A percentile compares a stretch with the other conserved stretches of the same genome.
phyloP scores from a whole-genome alignment of 2,888 invertebrate species.

The Prostheceraeus crozeri region DNA sequence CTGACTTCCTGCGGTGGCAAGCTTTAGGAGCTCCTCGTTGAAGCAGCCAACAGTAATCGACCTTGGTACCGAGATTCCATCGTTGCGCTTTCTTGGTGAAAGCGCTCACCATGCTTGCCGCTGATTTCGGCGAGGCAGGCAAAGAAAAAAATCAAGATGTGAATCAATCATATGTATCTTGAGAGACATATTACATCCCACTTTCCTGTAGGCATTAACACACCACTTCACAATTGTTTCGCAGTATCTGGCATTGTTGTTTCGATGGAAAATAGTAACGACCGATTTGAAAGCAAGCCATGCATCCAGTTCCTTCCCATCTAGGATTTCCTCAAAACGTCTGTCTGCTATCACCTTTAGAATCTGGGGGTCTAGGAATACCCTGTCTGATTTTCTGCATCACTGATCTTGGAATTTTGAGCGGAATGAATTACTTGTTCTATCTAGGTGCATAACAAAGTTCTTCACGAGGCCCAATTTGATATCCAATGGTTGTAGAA shows the following conservation, averaged over 20 bases:
- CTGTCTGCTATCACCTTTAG: background rate
- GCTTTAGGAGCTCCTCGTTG: conserved; percentile 8
- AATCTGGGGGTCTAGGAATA: conserved; percentile 3
- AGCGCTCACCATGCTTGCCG: background rate
- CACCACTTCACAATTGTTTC: background rate
- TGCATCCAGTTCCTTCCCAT: conserved; percentile 6
- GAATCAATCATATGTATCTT: conserved; percentile 23
- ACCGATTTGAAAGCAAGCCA: conserved; percentile 9
- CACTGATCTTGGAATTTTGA: background rate
- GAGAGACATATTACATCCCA: conserved; percentile 3
- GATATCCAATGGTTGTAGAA: conserved; percentile 6
- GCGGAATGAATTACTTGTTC: background rate
- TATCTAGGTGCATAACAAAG: conserved; percentile 11
- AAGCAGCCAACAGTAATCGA: conserved; percentile 1
- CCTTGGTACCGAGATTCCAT: conserved; percentile 6
- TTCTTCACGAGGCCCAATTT: conserved; percentile 13
- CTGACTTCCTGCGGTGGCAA: too few relatives aligned
- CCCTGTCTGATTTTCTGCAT: background rate
- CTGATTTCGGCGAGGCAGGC: background rate
- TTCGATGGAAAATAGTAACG: conserved; percentile 17
- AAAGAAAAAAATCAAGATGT: conserved; percentile 6
- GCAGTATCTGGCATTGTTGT: conserved; percentile 2
- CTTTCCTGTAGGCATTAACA: background rate
- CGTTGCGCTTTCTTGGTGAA: background rate
- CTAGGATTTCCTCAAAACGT: conserved; percentile 9